Conservation (phyloP, 2,113 vertebrate genomes). For the Okapia johnstoni region DNA sequence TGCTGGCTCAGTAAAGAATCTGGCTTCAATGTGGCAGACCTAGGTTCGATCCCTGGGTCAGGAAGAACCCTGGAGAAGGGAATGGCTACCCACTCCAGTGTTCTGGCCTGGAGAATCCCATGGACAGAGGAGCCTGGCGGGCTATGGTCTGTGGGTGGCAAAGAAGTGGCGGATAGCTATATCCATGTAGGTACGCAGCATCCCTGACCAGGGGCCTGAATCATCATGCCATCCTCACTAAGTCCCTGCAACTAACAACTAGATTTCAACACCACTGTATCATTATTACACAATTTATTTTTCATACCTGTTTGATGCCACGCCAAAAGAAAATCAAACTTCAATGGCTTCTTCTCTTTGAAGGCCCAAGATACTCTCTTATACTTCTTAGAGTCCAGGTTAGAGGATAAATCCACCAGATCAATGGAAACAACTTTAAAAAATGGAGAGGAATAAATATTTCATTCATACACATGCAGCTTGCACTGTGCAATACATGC, state of each 20-base stretch:
- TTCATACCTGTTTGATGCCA: constrained; percentile 83
- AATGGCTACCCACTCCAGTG: background rate
- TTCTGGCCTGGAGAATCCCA: background rate
- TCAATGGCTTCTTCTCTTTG: constrained; percentile 86
- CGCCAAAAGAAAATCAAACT: constrained; percentile 88
- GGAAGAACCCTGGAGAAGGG: background rate
- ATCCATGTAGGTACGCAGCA: background rate
- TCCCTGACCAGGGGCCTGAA: background rate
- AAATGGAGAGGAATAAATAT: constrained; percentile 29
- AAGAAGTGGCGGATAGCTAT: background rate
- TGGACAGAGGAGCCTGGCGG: background rate
- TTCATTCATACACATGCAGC: background rate
- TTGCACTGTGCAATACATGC: background rate
- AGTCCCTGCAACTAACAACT: background rate
- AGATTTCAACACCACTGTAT: background rate
- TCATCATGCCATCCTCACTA: background rate
- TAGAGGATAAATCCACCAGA: constrained; percentile 82
- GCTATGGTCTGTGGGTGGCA: background rate
- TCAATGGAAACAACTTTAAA: constrained; percentile 86
- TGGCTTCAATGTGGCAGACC: background rate
- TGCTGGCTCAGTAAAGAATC: background rate
- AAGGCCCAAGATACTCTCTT: constrained; percentile 86
- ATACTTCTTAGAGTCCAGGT: constrained; percentile 84
- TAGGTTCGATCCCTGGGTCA: background rate
- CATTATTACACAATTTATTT: background rate